These are phyloP conservation scores for Dipodomys spectabilis DNA, from an alignment of 2,113 vertebrate species.

Conservation along the genomic window DNA sequence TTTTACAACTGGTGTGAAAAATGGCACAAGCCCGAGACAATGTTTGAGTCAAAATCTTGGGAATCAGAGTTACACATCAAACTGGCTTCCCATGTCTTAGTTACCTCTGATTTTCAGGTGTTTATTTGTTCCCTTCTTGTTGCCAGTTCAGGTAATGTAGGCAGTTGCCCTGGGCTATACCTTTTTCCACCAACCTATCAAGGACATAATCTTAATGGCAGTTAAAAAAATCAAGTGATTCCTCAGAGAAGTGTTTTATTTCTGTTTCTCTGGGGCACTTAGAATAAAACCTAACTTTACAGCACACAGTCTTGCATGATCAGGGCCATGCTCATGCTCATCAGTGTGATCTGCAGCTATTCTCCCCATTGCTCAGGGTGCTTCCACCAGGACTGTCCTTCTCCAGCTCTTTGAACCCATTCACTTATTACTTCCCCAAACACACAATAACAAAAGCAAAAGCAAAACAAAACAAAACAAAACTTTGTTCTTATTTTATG, in stretches of 20 bases:
- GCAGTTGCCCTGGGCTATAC: background rate
- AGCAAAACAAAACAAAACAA: too few relatives aligned
- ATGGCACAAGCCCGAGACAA: conserved; percentile 38
- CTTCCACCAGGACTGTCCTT: background rate
- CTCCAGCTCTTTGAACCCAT: background rate
- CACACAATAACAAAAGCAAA: too few relatives aligned
- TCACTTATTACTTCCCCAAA: background rate
- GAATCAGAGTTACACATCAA: conserved; percentile 44
- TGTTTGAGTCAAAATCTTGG: conserved; percentile 46
- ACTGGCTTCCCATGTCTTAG: conserved; percentile 45
- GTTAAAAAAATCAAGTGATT: background rate
- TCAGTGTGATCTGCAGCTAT: background rate
- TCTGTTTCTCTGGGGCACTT: background rate
- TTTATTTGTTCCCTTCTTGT: background rate
- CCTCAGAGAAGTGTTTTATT: background rate
- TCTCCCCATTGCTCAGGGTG: background rate
- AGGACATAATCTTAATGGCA: background rate
- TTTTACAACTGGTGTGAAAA: conserved; percentile 46
- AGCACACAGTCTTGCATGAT: background rate
- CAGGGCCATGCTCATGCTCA: background rate
- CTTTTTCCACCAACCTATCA: background rate
- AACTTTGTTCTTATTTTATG: background rate
- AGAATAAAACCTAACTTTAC: background rate
- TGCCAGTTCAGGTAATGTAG: background rate
- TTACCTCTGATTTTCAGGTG: background rate